These are phyloP conservation scores for Vulpes lagopus DNA, from an alignment of 2,113 vertebrate species.

Conservation along the genomic window DNA sequence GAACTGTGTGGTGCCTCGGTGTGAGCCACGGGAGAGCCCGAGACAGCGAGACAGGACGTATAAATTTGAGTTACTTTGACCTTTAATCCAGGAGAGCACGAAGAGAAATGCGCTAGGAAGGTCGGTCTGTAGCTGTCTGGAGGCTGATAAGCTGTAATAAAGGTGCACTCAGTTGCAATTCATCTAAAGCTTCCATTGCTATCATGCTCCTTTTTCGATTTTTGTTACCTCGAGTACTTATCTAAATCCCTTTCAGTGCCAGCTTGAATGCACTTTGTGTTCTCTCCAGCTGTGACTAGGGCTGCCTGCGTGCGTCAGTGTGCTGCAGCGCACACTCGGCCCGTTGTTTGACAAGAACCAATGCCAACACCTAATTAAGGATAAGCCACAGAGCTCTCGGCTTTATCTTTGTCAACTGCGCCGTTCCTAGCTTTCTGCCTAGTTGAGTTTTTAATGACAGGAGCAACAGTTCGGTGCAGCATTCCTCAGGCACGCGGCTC, in stretches of 20 bases:
- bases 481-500: conserved; percentile 69
- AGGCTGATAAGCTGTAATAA: conserved; percentile 91
- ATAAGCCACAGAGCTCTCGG: conserved; percentile 85
- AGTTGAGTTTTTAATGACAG: conserved; percentile 89
- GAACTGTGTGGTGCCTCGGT: conserved; percentile 60
- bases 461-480: conserved; percentile 83
- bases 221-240: conserved; percentile 90
- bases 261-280: conserved; percentile 89
- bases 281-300: conserved; percentile 85
- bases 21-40: conserved; percentile 40
- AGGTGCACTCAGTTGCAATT: conserved; percentile 87
- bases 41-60: conserved; percentile 79
- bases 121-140: conserved; percentile 88
- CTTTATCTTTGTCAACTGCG: conserved; percentile 87
- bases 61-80: conserved; percentile 89
- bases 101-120: conserved; percentile 85
- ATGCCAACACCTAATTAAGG: conserved; percentile 91
- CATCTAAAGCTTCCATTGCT: conserved; percentile 88
- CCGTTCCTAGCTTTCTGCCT: conserved; percentile 88
- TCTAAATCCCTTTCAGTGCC: conserved; percentile 91
- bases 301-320: conserved; percentile 85
- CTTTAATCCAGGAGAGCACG: conserved; percentile 88
- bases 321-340: conserved; percentile 80
- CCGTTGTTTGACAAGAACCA: conserved; percentile 88
- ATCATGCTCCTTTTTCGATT: conserved; percentile 87